Base-by-base conservation (phyloP, 2,113 vertebrate genomes). In the Agelaius phoeniceus region DNA sequence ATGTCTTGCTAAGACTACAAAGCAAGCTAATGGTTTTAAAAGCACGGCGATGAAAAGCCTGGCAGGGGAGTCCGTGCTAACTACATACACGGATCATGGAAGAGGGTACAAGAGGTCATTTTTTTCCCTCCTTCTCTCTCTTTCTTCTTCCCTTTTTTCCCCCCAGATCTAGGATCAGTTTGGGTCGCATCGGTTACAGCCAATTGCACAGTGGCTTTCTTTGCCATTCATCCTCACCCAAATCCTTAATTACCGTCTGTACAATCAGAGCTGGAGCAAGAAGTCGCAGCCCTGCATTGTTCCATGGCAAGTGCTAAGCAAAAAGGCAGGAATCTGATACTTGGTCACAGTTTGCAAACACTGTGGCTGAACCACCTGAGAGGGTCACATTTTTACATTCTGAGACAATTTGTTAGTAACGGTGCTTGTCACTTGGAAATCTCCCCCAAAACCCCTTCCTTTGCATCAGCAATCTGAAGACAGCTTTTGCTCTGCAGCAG, bases 321-420 rank as follows among this genome's bases (percentile, higher is more conserved):
- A 88, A 98, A 98, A 97, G 91, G 89, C 89, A 93, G 96, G 90
- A 98, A 98, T 96, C 85, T 30, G 96, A 98, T 97, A 98, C 97
- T 97, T 97, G 94, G 84, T 97, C 98, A 98, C 94, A 98, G 98
- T 98, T 98, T 98, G 98, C 98, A 99, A 99, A 99, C 98, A 98
- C 90, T 95, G 94, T 57, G 95, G 59, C 87, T 95, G 96, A 97
- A 96, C 93, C 93, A 98, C 96, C 97, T 97, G 91, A 97, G 83
- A 93, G 59, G 98, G 97, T 98, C 96, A 97, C 78, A 37, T 95
- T 98, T 97, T 97, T 96, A 95, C 96, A 93, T 97, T 96, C 94
- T 95, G 93, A 97, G 89, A 84, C 71, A 96, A 97, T 97, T 97
- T 97, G 96, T 96, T 97, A 97, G 94, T 94, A 94, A 97, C 13